Conservation (phyloP, 2,888 invertebrate genomes). For the Laspeyria flexula region DNA sequence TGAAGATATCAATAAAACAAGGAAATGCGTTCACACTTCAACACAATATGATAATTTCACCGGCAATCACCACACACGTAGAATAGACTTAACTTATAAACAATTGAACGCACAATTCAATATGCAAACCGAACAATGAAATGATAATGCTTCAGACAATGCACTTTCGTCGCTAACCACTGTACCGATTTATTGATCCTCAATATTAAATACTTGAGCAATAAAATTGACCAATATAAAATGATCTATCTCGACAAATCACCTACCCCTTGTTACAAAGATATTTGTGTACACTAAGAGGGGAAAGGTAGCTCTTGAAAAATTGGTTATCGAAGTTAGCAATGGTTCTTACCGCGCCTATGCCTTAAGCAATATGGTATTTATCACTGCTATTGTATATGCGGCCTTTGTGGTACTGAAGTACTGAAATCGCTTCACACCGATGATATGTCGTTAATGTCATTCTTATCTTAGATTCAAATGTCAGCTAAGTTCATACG, state of each 20-base stretch:
- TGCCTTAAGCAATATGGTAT: constrained; percentile 73
- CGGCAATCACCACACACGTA: constrained; percentile 73
- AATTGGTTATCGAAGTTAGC: constrained; percentile 51
- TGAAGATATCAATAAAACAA: constrained; percentile 1
- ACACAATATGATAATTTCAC: constrained; percentile 34
- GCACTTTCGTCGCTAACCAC: constrained; percentile 83
- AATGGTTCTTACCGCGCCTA: constrained; percentile 63
- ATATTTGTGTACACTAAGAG: constrained; percentile 24
- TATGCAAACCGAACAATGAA: constrained; percentile 83
- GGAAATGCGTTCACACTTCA: constrained; percentile 21
- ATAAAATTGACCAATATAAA: constrained; percentile 61
- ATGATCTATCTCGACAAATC: constrained; percentile 54
- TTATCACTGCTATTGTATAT: constrained; percentile 76
- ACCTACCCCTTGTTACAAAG: constrained; percentile 27
- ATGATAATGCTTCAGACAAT: constrained; percentile 80
- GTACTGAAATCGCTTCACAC: constrained; percentile 58
- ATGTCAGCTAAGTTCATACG: constrained; percentile 39
- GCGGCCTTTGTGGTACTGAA: constrained; percentile 64
- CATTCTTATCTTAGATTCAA: constrained; percentile 49
- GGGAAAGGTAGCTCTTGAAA: constrained; percentile 50
- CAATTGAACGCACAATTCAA: constrained; percentile 84
- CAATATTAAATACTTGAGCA: constrained; percentile 75
- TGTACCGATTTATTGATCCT: constrained; percentile 80
- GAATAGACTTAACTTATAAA: constrained; percentile 64
- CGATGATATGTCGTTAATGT: constrained; percentile 62